Conservation (phyloP, 2,113 vertebrate species). For the Perccottus glenii region DNA sequence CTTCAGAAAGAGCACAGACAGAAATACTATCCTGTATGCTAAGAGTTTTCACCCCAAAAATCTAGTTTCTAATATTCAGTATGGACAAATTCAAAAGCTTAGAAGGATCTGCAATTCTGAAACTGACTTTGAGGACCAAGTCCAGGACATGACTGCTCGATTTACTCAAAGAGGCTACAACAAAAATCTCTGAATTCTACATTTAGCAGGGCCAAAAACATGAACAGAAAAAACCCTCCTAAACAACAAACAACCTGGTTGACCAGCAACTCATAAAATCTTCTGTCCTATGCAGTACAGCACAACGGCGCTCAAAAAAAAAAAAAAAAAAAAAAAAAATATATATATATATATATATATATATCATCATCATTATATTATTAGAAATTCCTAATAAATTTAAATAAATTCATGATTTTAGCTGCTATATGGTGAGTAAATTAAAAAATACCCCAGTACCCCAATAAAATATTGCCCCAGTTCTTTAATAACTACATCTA, state of each 20-base stretch:
- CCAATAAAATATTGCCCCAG: too few relatives aligned
- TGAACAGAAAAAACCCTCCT: background rate
- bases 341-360: too few relatives aligned
- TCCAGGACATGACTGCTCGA: background rate
- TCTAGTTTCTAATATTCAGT: background rate
- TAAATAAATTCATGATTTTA: too few relatives aligned
- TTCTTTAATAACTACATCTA: too few relatives aligned
- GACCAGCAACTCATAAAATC: background rate
- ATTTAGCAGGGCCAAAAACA: background rate
- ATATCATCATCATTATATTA: too few relatives aligned
- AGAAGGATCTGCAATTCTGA: background rate
- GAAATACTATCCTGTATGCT: background rate
- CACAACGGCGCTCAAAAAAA: background rate
- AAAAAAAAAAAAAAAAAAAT: too few relatives aligned
- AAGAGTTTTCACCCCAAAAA: background rate
- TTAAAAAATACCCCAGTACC: too few relatives aligned
- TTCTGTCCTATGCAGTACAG: background rate
- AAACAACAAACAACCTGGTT: background rate
- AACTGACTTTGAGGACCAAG: background rate
- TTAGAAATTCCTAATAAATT: too few relatives aligned
- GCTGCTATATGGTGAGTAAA: too few relatives aligned
- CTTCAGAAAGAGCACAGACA: background rate
- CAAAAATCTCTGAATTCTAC: background rate
- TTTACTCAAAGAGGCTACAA: background rate
- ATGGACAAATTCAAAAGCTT: background rate